Conservation (phyloP, 1,140 invertebrate species). For the Zaprionus davidi region DNA sequence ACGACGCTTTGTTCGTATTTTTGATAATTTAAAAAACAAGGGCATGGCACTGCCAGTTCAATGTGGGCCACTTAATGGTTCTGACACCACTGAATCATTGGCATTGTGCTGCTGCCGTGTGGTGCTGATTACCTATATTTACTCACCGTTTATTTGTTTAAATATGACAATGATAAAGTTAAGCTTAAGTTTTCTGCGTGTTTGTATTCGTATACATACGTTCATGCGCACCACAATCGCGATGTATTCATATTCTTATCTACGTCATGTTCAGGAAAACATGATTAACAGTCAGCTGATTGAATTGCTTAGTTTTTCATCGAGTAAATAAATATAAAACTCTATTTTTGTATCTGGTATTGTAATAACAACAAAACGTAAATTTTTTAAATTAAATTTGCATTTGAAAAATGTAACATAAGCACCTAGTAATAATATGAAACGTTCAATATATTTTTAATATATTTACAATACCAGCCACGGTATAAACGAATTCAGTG, state of each 20-base stretch:
- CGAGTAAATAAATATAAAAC: neutral
- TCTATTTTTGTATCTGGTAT: neutral
- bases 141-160: conserved; percentile 82
- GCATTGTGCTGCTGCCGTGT: conserved; percentile 41
- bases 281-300: conserved; percentile 7
- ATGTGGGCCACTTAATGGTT: conserved; percentile 54
- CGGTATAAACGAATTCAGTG: conserved; percentile 26
- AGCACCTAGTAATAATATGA: neutral
- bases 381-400: neutral
- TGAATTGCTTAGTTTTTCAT: neutral
- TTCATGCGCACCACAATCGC: conserved; percentile 24
- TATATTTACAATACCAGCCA: neutral
- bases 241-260: neutral
- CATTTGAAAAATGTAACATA: neutral
- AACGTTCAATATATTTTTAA: neutral
- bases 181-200: conserved; percentile 54
- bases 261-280: neutral
- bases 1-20: conserved; percentile 70
- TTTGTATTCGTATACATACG: conserved; percentile 35
- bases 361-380: neutral
- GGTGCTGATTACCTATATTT: conserved; percentile 76
- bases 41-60: conserved; percentile 57
- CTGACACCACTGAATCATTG: conserved; percentile 56
- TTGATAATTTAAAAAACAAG: conserved; percentile 62
- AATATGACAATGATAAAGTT: conserved; percentile 76